Percentiles rank a stretch among this genome's conserved stretches.
Conservation (phyloP, 1,140 invertebrate species). For the Penaeus vannamei region DNA sequence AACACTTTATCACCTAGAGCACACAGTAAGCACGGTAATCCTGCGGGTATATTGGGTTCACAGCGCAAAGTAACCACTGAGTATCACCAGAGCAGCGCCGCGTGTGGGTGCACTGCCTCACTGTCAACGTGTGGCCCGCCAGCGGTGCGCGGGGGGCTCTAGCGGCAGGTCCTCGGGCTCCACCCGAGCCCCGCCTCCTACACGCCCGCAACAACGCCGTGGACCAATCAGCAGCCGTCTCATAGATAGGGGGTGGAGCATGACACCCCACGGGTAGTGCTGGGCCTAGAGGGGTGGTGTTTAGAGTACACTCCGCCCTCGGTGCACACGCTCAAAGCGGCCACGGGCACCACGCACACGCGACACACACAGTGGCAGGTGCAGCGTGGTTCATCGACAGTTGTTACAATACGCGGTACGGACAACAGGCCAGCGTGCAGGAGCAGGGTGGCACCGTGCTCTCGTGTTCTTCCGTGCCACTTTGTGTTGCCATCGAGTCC, state of each 20-base stretch:
- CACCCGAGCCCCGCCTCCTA: conserved; percentile 39
- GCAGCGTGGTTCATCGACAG: not conserved
- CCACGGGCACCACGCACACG: conserved; percentile 30
- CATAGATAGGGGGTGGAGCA: conserved; percentile 20
- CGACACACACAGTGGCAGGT: conserved; percentile 42
- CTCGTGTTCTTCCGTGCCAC: not conserved
- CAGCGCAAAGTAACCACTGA: conserved; percentile 8
- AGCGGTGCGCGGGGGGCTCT: conserved; percentile 63
- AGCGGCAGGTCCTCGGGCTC: conserved; percentile 59
- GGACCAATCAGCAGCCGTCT: conserved; percentile 30
- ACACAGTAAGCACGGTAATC: conserved; percentile 21
- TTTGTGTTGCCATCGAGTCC: not conserved
- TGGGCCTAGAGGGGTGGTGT: conserved; percentile 39
- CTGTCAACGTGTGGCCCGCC: conserved; percentile 60
- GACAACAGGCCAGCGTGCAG: conserved; percentile 39
- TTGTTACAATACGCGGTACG: conserved; percentile 12
- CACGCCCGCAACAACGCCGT: conserved; percentile 33
- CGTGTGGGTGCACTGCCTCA: conserved; percentile 61
- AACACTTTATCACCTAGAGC: conserved; percentile 29
- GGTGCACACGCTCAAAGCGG: conserved; percentile 45
- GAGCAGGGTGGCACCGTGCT: conserved; percentile 34
- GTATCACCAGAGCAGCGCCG: conserved; percentile 36
- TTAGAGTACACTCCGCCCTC: conserved; percentile 33
- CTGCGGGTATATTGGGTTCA: conserved; percentile 23
- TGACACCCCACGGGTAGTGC: conserved; percentile 36